These are phyloP conservation scores for Eurystomus glaucurus DNA, from an alignment of 2,797 vertebrate genomes.

Conservation along the genomic window DNA sequence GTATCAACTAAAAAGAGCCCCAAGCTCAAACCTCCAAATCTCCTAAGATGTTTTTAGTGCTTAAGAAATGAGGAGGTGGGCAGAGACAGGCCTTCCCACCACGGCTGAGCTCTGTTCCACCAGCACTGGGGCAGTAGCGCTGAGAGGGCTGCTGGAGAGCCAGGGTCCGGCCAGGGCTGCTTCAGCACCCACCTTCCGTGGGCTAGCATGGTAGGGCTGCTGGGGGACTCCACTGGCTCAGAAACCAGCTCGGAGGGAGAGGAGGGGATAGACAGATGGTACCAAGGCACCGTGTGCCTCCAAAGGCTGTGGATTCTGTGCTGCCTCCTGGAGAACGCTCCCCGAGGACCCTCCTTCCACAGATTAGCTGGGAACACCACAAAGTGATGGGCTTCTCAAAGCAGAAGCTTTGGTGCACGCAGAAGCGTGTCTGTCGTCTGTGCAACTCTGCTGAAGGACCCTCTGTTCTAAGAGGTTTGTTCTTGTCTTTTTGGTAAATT, in stretches of 20 bases:
- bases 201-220: not conserved
- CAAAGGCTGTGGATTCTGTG: not conserved
- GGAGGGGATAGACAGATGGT: fast-evolving
- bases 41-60: not conserved
- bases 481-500: not conserved
- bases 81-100: not conserved
- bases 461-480: not conserved
- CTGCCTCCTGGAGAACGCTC: not conserved
- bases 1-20: not conserved
- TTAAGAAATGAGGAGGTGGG: not conserved
- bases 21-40: not conserved
- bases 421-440: fast-evolving
- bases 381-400: not conserved
- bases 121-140: not conserved
- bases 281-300: not conserved
- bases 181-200: not conserved
- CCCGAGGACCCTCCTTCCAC: not conserved
- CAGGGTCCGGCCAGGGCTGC: fast-evolving
- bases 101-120: fast-evolving
- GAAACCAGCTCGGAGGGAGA: fast-evolving
- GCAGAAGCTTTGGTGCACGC: fast-evolving
- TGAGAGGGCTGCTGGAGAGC: fast-evolving
- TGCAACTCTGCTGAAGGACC: not conserved
- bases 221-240: not conserved
- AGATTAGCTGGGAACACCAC: not conserved